phyloP scores from a whole-genome alignment of 1,140 invertebrate genomes.

The Fopius arisanus region DNA sequence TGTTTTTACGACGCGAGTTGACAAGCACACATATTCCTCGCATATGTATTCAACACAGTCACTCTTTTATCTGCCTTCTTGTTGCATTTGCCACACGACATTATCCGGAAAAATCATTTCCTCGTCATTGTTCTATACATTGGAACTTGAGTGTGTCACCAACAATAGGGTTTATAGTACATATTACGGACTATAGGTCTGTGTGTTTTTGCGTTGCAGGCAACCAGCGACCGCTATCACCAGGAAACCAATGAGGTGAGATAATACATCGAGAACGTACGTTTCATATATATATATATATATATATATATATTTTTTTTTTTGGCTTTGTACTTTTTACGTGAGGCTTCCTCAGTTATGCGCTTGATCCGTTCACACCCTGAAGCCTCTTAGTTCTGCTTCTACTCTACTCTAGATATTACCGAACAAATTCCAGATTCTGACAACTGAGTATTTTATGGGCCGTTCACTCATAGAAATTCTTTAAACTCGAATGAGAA shows the following conservation, averaged over 20 bases:
- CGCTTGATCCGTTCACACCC: conserved; percentile 4
- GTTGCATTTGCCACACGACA: not conserved
- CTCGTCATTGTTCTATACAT: not conserved
- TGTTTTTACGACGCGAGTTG: not conserved
- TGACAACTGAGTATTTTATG: not conserved
- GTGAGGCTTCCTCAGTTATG: conserved; percentile 25
- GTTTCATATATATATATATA: conserved; percentile 14
- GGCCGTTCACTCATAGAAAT: too few relatives aligned
- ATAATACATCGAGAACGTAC: conserved; percentile 40
- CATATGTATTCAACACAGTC: not conserved
- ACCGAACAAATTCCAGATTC: not conserved
- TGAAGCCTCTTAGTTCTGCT: conserved; percentile 6
- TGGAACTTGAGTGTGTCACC: not conserved
- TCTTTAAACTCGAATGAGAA: too few relatives aligned
- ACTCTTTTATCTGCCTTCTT: not conserved
- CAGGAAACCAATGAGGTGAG: conserved; percentile 58
- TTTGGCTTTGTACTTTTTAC: too few relatives aligned
- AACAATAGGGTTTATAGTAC: not conserved
- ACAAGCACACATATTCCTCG: not conserved
- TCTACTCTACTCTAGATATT: not conserved
- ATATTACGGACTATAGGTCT: conserved; percentile 15
- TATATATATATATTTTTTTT: too few relatives aligned
- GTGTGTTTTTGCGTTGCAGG: conserved; percentile 45
- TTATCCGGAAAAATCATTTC: not conserved
- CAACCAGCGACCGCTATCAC: conserved; percentile 49